phyloP scores from a whole-genome alignment of 2,113 vertebrate genomes.

The Caranx ignobilis region DNA sequence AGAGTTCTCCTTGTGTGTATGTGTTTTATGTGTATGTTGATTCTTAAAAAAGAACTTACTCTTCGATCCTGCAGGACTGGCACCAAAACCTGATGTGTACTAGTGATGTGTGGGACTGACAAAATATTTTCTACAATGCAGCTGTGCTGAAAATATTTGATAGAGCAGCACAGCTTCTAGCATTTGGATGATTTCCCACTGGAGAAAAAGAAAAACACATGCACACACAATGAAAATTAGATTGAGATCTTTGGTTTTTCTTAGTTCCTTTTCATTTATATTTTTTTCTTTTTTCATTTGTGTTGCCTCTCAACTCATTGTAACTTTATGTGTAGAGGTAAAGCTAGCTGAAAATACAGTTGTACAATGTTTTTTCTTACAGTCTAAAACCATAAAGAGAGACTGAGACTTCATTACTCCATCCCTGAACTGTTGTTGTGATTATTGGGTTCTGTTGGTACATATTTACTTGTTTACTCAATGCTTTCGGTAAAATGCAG shows the following conservation, averaged over 20 bases:
- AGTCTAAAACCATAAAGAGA: not conserved
- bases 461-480: not conserved
- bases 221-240: not conserved
- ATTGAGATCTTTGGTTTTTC: too few relatives aligned
- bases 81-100: not conserved
- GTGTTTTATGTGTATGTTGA: not conserved
- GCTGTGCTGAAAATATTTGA: not conserved
- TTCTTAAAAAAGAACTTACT: slow-evolving; percentile 4
- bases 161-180: not conserved
- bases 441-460: not conserved
- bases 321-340: not conserved
- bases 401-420: not conserved
- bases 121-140: not conserved
- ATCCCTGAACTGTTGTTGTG: slow-evolving; percentile 1
- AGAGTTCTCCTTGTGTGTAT: too few relatives aligned
- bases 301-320: not conserved
- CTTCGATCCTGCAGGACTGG: not conserved
- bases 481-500: slow-evolving; percentile 7
- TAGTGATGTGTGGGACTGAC: not conserved
- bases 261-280: not conserved
- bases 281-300: too few relatives aligned
- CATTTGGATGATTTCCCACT: not conserved
- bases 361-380: not conserved
- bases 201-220: not conserved
- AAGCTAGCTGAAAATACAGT: not conserved